These are phyloP conservation scores for Lasaia peninsularis DNA, from an alignment of 1,140 invertebrate species.

Conservation along the genomic window DNA sequence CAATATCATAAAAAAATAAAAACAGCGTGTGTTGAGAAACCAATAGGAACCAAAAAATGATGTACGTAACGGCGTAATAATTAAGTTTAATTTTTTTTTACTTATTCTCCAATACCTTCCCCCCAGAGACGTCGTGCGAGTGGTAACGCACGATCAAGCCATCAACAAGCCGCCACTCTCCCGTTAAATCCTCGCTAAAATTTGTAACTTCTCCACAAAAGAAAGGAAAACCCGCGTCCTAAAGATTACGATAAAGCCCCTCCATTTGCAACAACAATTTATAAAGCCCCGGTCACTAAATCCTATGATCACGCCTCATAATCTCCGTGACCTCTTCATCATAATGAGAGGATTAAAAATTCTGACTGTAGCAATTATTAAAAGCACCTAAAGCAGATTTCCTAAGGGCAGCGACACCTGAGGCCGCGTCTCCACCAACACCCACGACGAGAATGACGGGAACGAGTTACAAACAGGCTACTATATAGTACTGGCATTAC, in stretches of 20 bases:
- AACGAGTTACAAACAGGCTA: no score
- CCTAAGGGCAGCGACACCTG: conserved; percentile 18
- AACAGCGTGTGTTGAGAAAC: no score
- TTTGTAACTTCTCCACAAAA: background rate
- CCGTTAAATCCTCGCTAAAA: conserved; percentile 8
- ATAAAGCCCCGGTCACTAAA: conserved; percentile 26
- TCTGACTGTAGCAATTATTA: conserved; percentile 44
- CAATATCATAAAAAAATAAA: no score
- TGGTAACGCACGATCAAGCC: no score
- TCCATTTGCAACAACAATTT: conserved; percentile 16
- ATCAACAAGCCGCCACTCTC: background rate
- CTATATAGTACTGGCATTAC: no score
- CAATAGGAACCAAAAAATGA: no score
- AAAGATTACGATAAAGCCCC: conserved; percentile 2
- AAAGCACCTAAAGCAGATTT: conserved; percentile 39
- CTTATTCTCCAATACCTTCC: no score
- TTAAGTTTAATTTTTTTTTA: no score
- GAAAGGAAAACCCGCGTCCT: conserved; percentile 1
- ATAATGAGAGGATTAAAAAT: conserved; percentile 55
- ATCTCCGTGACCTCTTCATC: conserved; percentile 38
- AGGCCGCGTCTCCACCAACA: background rate
- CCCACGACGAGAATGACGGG: no score
- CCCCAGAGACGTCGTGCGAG: no score
- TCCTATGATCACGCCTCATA: conserved; percentile 38
- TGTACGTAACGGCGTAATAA: no score